These are phyloP conservation scores for Drosophila ironensis DNA, from an alignment of 1,140 invertebrate genomes.

Conservation along the genomic window DNA sequence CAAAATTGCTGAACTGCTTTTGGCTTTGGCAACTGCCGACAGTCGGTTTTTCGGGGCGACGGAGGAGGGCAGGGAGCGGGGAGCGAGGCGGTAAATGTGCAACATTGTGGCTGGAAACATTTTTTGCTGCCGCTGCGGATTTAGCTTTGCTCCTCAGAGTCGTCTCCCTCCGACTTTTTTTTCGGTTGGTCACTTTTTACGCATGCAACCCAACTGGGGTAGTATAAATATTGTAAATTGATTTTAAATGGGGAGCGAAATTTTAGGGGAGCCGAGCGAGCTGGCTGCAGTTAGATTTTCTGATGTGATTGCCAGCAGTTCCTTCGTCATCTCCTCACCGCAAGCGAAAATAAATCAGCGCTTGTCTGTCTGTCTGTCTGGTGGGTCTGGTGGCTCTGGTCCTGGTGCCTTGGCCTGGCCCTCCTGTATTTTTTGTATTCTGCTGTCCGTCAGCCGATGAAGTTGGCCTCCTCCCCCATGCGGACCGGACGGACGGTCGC, in stretches of 20 bases:
- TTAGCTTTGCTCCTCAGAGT: conserved; percentile 1
- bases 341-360: conserved; percentile 75
- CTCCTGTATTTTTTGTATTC: conserved; percentile 24
- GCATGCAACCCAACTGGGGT: conserved; percentile 34
- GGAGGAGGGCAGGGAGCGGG: neutral
- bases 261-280: neutral
- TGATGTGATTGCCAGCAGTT: conserved; percentile 54
- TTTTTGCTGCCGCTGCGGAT: conserved; percentile 25
- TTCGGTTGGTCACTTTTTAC: conserved; percentile 32
- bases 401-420: neutral
- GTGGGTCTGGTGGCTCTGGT: too few relatives aligned
- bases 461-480: conserved; percentile 5
- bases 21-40: conserved; percentile 57
- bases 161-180: neutral
- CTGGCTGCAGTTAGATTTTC: conserved; percentile 50
- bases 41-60: neutral
- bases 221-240: conserved; percentile 63
- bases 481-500: neutral
- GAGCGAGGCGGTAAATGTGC: conserved; percentile 31
- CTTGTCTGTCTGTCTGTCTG: conserved; percentile 58
- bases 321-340: conserved; percentile 59
- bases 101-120: conserved; percentile 52
- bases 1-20: conserved; percentile 68
- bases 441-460: conserved; percentile 50
- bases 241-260: conserved; percentile 41